Evolutionary conservation across 2,113 vertebrate genomes (phyloP), one percentile per base, ranked within the genome.

Genomic region (Monarcha castaneiventris): DNA sequence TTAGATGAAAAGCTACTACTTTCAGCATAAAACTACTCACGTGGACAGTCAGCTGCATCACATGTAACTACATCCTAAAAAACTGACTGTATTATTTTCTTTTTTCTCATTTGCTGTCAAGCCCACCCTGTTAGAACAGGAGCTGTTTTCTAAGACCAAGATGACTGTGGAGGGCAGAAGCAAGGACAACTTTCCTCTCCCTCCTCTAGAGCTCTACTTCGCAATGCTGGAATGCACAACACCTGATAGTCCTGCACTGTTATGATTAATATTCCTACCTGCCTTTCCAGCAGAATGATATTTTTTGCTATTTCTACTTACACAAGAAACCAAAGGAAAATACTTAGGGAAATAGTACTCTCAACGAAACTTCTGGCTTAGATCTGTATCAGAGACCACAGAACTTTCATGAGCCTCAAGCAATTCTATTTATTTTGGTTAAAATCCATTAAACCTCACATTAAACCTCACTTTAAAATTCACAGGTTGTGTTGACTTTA

Each of bases 31-130:
- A 92, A 49, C 63, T 54, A 67, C 32, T 81, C 72, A 77, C 29
- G 43, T 92, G 68, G 87, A 93, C 26, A 72, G 55, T 68, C 73
- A 95, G 88, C 66, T 95, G 89, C 81, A 96, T 88, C 61, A 75
- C 46, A 9, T 54, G 52, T 58, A 96, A 92, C 39, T 85, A 94
- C 94, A 89, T 46, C 59, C 55, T 87, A 61, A 49, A 76, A 76
- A 67, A 43, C 1, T 87, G 52, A 87, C 79, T 76, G 37, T 64
- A 68, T 79, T 94, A 85, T 55, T 81, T 90, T 91, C 15, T 79
- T 83, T 87, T 95, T 72, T 46, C 91, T 85, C 46, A 62, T 72
- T 86, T 92, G 68, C 59, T 79, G 30, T 73, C 68, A 90, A 94
- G 76, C 23, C 87, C 56, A 84, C 29, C 14, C 54, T 81, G 21